Percentiles rank a stretch among this genome's conserved stretches.
These are phyloP conservation scores for Erythrolamprus reginae DNA, from an alignment of 2,113 vertebrate species.

Conservation along the genomic window DNA sequence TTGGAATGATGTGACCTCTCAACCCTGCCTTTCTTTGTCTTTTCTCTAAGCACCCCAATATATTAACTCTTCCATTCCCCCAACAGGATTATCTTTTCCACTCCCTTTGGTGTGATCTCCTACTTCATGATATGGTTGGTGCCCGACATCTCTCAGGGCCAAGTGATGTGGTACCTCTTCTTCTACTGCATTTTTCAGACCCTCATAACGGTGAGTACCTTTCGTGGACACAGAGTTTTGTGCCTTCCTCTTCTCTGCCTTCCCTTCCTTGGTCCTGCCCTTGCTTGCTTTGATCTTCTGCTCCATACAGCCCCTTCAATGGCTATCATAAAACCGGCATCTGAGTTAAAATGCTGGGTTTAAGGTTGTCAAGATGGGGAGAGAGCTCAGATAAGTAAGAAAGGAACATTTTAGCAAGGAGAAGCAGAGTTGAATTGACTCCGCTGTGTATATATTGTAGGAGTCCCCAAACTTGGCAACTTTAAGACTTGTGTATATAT, in stretches of 20 bases:
- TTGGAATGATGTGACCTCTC: too few species aligned
- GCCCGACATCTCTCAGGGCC: conserved; percentile 77
- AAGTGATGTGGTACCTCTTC: conserved; percentile 85
- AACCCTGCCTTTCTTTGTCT: too few species aligned
- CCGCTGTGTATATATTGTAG: background rate
- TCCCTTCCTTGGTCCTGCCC: background rate
- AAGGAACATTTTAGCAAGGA: background rate
- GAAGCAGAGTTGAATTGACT: background rate
- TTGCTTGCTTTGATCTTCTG: background rate
- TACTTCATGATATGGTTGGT: conserved; percentile 94
- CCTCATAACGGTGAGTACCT: conserved; percentile 85
- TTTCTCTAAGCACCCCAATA: background rate
- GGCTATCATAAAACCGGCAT: background rate
- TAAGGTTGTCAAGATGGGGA: background rate
- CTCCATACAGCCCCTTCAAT: background rate
- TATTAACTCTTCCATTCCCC: background rate
- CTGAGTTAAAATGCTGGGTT: background rate
- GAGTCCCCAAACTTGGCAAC: too few species aligned
- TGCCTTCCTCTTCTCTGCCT: background rate
- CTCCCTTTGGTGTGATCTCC: conserved; percentile 81
- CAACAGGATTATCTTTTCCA: conserved; percentile 86
- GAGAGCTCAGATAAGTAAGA: background rate
- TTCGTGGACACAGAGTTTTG: fast-evolving
- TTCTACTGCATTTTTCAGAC: conserved; percentile 97
- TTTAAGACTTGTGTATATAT: background rate